Conservation (phyloP, 1,140 invertebrate species). For the Cardiocondyla obscurior region DNA sequence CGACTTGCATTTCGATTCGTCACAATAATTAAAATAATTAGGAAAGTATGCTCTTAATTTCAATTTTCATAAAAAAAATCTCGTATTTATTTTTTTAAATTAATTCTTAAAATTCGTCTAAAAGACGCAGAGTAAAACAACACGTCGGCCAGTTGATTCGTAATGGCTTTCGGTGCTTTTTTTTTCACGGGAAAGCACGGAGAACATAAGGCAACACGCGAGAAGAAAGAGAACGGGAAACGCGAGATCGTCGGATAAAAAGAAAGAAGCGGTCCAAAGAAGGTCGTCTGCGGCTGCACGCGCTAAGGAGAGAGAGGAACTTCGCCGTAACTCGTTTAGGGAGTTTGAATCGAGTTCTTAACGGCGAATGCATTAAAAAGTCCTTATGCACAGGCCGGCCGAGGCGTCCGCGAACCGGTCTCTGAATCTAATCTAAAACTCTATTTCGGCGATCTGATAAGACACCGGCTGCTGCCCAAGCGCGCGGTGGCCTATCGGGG, state of each 20-base stretch:
- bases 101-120: too few species aligned
- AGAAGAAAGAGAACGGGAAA: constrained; percentile 43
- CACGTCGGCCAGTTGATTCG: constrained; percentile 63
- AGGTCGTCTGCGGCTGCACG: not conserved
- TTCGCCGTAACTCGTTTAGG: constrained; percentile 75
- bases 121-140: too few species aligned
- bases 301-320: constrained; percentile 59
- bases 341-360: constrained; percentile 73
- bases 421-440: constrained; percentile 75
- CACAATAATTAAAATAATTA: too few species aligned
- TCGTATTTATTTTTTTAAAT: too few species aligned
- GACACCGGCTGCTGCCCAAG: constrained; percentile 16
- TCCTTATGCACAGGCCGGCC: constrained; percentile 66
- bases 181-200: constrained; percentile 43
- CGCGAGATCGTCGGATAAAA: constrained; percentile 66
- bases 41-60: too few species aligned
- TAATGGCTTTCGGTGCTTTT: constrained; percentile 64
- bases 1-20: too few species aligned
- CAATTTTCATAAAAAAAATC: too few species aligned
- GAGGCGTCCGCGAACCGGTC: constrained; percentile 58
- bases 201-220: constrained; percentile 10
- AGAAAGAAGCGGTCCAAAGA: constrained; percentile 54
- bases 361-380: constrained; percentile 75
- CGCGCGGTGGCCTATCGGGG: constrained; percentile 54
- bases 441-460: constrained; percentile 74